These are phyloP conservation scores for Oophaga pumilio DNA, from an alignment of 2,113 vertebrate species.

Conservation along the genomic window DNA sequence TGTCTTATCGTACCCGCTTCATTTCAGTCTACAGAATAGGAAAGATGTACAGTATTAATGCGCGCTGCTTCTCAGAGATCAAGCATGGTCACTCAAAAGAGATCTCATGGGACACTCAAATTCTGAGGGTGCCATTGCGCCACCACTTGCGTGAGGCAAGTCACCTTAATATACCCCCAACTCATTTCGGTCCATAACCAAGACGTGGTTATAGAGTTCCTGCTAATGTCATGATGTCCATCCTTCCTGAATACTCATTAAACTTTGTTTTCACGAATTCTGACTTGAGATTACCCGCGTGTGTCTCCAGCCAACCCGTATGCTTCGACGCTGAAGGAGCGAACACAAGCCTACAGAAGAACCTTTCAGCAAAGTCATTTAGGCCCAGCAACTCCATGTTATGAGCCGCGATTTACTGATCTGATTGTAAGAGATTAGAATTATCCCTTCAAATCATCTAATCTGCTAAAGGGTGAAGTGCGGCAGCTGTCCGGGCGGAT, in stretches of 20 bases:
- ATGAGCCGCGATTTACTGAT: conserved; percentile 51
- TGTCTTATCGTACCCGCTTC: background rate
- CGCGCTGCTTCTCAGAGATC: background rate
- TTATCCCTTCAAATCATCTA: conserved; percentile 51
- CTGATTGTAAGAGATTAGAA: conserved; percentile 55
- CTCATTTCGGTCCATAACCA: background rate
- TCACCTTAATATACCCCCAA: background rate
- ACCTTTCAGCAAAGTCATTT: conserved; percentile 7
- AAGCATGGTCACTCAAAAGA: background rate
- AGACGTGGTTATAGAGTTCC: background rate
- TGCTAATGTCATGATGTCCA: background rate
- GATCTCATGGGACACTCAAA: no score
- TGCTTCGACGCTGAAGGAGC: background rate
- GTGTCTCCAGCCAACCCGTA: background rate
- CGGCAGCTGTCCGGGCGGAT: conserved; percentile 24
- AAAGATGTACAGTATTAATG: background rate
- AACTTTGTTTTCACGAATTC: background rate
- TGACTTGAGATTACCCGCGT: background rate
- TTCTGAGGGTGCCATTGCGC: no score
- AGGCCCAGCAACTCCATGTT: conserved; percentile 34
- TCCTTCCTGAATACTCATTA: background rate
- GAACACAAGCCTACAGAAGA: background rate
- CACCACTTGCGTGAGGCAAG: no score
- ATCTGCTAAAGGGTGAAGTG: conserved; percentile 28
- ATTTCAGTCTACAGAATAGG: background rate